phyloP scores from a whole-genome alignment of 2,797 vertebrate species.

The Arnoldichthys spilopterus region DNA sequence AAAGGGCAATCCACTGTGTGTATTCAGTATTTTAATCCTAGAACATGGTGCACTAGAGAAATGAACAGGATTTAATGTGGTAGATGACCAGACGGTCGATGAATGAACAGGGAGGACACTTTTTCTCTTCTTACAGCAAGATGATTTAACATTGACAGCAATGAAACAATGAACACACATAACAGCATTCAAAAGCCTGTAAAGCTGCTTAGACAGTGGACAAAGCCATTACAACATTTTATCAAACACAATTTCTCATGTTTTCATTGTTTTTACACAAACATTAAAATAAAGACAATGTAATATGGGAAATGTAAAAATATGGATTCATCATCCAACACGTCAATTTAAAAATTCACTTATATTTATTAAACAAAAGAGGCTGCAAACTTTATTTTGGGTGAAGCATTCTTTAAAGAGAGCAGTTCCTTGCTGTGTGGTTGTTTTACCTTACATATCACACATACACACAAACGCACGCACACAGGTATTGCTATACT shows the following conservation, averaged over 20 bases:
- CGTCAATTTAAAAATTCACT: too few species aligned
- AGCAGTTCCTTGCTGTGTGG: conserved; percentile 16
- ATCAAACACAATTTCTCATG: too few species aligned
- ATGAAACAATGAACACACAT: conserved; percentile 1
- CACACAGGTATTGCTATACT: too few species aligned
- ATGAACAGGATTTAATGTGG: background rate
- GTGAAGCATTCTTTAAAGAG: conserved; percentile 9
- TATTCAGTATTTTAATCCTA: background rate
- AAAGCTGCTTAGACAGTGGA: background rate
- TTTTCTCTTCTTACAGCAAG: background rate
- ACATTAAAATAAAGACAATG: background rate
- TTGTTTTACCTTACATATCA: too few species aligned
- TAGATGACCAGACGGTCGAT: background rate
- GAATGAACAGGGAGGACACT: background rate
- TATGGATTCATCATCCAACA: too few species aligned
- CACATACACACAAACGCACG: background rate
- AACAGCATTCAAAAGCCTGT: background rate
- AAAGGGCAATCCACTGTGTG: background rate
- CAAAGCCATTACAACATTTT: background rate
- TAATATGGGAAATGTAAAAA: background rate
- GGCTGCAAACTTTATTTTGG: too few species aligned
- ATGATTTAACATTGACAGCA: conserved; percentile 1
- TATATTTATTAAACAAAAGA: too few species aligned
- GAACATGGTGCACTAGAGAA: background rate
- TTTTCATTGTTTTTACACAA: background rate